phyloP scores from a whole-genome alignment of 2,888 invertebrate genomes.

The Tiliacea aurago region DNA sequence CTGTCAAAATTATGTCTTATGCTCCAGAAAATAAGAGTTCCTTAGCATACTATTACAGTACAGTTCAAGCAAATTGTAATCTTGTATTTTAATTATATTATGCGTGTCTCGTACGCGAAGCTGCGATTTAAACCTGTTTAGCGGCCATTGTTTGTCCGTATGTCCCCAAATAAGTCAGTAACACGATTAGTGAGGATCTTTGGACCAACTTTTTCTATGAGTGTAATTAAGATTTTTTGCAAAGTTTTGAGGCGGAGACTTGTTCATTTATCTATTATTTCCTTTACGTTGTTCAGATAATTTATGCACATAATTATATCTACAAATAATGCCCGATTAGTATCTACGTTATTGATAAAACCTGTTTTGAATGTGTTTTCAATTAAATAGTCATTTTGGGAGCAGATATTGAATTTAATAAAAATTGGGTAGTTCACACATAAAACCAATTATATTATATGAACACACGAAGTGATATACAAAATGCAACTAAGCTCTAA shows the following conservation, averaged over 20 bases:
- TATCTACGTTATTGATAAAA: conserved; percentile 25
- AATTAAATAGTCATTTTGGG: conserved; percentile 33
- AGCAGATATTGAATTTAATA: conserved; percentile 31
- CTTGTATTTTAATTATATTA: conserved; percentile 81
- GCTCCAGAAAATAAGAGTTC: conserved; percentile 30
- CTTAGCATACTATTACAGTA: conserved; percentile 35
- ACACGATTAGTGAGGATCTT: conserved; percentile 74
- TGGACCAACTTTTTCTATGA: conserved; percentile 49
- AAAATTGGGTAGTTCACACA: conserved; percentile 22
- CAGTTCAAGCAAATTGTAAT: conserved; percentile 51
- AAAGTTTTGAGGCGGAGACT: conserved; percentile 6
- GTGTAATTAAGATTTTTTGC: conserved; percentile 53
- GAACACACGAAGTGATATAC: conserved; percentile 10
- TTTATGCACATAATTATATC: conserved; percentile 48
- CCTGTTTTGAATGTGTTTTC: conserved; percentile 42
- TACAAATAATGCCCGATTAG: conserved; percentile 47
- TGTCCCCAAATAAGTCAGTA: conserved; percentile 76
- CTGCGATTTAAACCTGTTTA: conserved; percentile 87
- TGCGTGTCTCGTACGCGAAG: conserved; percentile 83
- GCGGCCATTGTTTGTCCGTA: conserved; percentile 78
- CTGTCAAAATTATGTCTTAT: conserved; percentile 54
- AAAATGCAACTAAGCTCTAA: conserved; percentile 2
- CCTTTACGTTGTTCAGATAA: conserved; percentile 31
- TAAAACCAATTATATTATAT: conserved; percentile 27
- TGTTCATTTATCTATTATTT: conserved; percentile 33